Base-by-base conservation (phyloP, 2,888 invertebrate genomes). In the Cartodere bifasciata region DNA sequence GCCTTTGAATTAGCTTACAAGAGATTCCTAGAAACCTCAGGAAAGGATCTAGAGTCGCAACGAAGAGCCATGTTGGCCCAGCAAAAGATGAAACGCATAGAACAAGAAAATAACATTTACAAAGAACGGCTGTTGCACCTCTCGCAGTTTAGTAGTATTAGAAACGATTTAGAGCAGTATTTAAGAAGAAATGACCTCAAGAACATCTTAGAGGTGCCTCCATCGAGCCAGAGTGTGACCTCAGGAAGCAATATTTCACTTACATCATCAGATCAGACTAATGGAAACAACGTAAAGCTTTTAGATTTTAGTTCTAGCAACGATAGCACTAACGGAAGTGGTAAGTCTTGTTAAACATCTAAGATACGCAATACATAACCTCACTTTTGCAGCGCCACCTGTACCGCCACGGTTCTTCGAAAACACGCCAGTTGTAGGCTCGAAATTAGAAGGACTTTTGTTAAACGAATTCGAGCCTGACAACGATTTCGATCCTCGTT, bases 1-100 rank as follows among this genome's bases (percentile, higher is more conserved):
- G 95, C 97, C 0, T 97, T 97, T 60, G 95, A 97, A 65, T 68
- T 97, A 53, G 97, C 95, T 16, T 97, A 95, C 66, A 84, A 80
- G 70, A 73, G 87, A 52, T 95, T 91, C 63, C 66, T 95, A 50
- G 94, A 90, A 55, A 87, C 87, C 38, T 86, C 86, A 32, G 87
- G 87, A 34, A 83, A 83, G 56, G 86, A 87, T 55, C 65, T 87
- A 35, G 92, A 94, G 56, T 69, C 84, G 40, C 82, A 84, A 55
- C 81, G 90, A 53, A 69, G 78, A 44, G 65, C 74, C 32, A 70
- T 79, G 59, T 53, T 77, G 4, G 70, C 91, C 31, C 86, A 91
- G 49, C 79, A 88, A 47, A 82, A 84, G 55, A 85, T 94, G 41
- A 83, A 85, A 51, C 76, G 80, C 46, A 58, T 94, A 45, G 91